phyloP scores from a whole-genome alignment of 2,113 vertebrate genomes.

The Prochilodus magdalenae region DNA sequence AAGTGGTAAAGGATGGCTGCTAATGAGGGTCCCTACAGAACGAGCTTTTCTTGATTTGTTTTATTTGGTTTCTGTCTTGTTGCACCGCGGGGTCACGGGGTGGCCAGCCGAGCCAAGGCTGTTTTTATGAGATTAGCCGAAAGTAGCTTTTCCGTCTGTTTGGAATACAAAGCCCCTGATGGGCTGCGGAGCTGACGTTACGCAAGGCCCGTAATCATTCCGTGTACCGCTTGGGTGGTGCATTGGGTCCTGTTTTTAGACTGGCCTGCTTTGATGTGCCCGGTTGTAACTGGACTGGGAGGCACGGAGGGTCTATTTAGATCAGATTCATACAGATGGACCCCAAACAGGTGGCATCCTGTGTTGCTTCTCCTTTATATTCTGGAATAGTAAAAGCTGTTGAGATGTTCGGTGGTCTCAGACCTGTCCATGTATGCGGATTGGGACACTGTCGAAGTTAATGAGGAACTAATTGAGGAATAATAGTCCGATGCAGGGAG shows the following conservation, averaged over 20 bases:
- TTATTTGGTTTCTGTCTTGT: slow-evolving; percentile 81
- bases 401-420: too few relatives aligned
- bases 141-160: not conserved
- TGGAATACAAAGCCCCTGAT: not conserved
- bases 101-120: slow-evolving; percentile 60
- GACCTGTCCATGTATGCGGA: too few relatives aligned
- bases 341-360: too few relatives aligned
- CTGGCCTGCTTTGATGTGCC: too few relatives aligned
- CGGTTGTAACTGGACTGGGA: too few relatives aligned
- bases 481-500: too few relatives aligned
- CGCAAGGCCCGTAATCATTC: slow-evolving; percentile 2
- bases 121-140: slow-evolving; percentile 1
- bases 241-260: not conserved
- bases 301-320: too few relatives aligned
- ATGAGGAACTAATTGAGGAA: too few relatives aligned
- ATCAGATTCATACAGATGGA: too few relatives aligned
- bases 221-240: not conserved
- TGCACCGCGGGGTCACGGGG: slow-evolving; percentile 73
- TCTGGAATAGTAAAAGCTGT: too few relatives aligned
- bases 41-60: slow-evolving; percentile 83
- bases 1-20: slow-evolving; percentile 66
- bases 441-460: too few relatives aligned
- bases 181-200: not conserved
- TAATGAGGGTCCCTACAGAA: slow-evolving; percentile 68
- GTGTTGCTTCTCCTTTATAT: too few relatives aligned